A percentile compares a stretch with the other conserved stretches of the same genome.
These are phyloP conservation scores for Drosophila pseudotakahashii DNA, from an alignment of 2,888 invertebrate genomes.

Conservation along the genomic window DNA sequence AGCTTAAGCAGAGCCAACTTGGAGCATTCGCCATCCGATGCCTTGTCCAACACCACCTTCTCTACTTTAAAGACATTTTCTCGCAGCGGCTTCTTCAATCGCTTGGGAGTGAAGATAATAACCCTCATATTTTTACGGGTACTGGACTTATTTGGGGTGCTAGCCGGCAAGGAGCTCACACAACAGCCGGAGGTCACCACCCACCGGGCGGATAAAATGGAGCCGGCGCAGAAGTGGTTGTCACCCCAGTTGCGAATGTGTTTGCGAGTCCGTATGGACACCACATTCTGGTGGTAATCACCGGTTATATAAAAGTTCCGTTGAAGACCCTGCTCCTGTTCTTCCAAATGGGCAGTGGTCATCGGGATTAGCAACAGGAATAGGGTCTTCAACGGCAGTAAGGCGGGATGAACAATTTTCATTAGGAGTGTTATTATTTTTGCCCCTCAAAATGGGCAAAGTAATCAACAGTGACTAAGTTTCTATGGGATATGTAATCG, in stretches of 20 bases:
- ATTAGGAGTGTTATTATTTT: background rate
- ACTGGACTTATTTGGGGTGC: background rate
- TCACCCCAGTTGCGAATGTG: conserved; percentile 51
- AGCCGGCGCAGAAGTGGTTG: conserved; percentile 59
- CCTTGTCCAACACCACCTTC: conserved; percentile 37
- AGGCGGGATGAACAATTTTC: background rate
- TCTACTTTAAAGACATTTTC: conserved; percentile 26
- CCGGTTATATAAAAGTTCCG: background rate
- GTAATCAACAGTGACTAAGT: background rate
- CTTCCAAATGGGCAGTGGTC: background rate
- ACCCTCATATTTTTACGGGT: conserved; percentile 21
- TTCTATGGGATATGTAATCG: background rate
- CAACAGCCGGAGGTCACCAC: conserved; percentile 58
- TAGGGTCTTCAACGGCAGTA: background rate
- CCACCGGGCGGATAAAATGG: conserved; percentile 37
- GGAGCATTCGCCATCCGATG: conserved; percentile 32
- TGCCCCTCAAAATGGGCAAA: background rate
- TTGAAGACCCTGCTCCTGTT: background rate
- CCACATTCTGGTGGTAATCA: conserved; percentile 9
- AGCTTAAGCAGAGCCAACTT: conserved; percentile 52
- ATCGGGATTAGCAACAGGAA: background rate
- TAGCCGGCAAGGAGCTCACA: conserved; percentile 23
- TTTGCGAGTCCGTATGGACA: conserved; percentile 49
- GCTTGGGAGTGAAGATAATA: conserved; percentile 46
- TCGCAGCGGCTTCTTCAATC: conserved; percentile 1